Base-by-base conservation (phyloP, 2,113 vertebrate genomes). In the Odocoileus virginianus region DNA sequence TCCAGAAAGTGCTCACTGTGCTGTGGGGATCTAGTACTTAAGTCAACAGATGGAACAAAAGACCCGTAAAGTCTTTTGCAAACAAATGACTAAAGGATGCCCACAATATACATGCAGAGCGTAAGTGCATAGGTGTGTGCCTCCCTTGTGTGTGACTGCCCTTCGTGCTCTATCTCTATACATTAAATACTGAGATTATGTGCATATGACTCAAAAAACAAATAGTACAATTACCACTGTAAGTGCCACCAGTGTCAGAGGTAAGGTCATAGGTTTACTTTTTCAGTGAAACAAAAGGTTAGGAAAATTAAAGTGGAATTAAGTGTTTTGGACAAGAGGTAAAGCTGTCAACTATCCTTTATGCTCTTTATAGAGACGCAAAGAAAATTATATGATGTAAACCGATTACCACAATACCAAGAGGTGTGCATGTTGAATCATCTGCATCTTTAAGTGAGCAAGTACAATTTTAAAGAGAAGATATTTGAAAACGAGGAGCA, bases 31-130 rank as follows among this genome's bases (percentile, higher is more conserved):
- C 84, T 61, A 36, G 55, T 58, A 89, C 40, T 88, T 96, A 23
- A 4, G 92, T 96, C 96, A 96, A 96, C 4, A 97, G 43, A 86
- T 23, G 43, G 89, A 87, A 95, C 92, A 92, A 97, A 97, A 95
- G 94, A 61, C 61, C 83, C 52, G 52, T 61, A 95, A 87, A 92
- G 91, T 93, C 87, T 87, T 97, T 89, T 96, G 91, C 95, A 98
- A 97, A 95, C 97, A 98, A 92, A 89, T 84, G 94, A 95, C 74
- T 74, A 87, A 94, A 45, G 9, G 91, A 67, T 93, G 89, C 47
- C n/a, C 36, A 85, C 74, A 61, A 58, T 71, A 28, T 40, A 40
- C 52, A 83, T 64, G 94, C 94, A 95, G 93, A 97, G 85, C 58
- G 27, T 2, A n/a, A 3, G 1, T 60, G 58, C 50, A 21, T 2